Conservation (phyloP, 2,113 vertebrate genomes). For the Coryphaenoides rupestris region DNA sequence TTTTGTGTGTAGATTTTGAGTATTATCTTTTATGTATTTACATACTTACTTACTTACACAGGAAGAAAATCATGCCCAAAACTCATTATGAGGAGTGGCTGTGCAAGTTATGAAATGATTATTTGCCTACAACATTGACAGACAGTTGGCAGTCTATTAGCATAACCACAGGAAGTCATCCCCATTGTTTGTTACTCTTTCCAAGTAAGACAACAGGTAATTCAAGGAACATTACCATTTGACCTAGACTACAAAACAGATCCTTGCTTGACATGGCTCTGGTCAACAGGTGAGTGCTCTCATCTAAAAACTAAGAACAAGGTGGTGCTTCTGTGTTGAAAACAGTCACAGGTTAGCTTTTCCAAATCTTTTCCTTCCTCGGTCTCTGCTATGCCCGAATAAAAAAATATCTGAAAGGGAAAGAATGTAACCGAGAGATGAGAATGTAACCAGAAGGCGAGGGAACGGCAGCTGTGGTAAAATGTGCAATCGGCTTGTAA, state of each 20-base stretch:
- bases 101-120: too few relatives aligned
- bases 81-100: too few relatives aligned
- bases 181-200: too few relatives aligned
- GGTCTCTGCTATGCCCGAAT: not conserved
- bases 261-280: not conserved
- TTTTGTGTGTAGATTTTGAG: too few relatives aligned
- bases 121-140: too few relatives aligned
- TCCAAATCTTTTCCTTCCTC: not conserved
- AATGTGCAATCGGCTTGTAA: constrained; percentile 19
- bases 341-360: not conserved
- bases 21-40: too few relatives aligned
- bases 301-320: not conserved
- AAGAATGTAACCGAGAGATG: not conserved
- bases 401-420: not conserved
- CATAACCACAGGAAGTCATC: too few relatives aligned
- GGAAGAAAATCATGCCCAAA: too few relatives aligned
- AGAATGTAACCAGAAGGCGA: not conserved
- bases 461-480: not conserved
- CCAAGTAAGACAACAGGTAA: not conserved
- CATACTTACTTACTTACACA: too few relatives aligned
- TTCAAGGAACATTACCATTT: not conserved
- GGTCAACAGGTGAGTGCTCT: not conserved
- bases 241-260: not conserved
- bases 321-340: not conserved
- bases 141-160: too few relatives aligned